Base-by-base conservation (phyloP, 2,113 vertebrate species). In the Oncorhynchus keta region DNA sequence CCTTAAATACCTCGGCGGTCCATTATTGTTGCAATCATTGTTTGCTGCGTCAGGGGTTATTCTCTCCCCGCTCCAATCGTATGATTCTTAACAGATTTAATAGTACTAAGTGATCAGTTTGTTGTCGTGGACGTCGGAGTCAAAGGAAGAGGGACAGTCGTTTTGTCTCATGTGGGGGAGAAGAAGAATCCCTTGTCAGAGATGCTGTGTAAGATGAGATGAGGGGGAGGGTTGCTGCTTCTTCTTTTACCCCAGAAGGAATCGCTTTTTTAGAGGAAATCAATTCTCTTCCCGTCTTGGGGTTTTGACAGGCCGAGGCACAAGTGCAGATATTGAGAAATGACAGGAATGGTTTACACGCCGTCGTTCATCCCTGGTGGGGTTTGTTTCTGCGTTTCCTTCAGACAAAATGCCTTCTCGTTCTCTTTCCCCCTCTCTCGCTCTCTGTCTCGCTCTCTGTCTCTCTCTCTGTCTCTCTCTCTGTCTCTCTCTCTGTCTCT, bases 261-360 rank as follows among this genome's bases (percentile, higher is more conserved):
- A 91, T 90, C 87, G 85, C 82, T 90, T 90, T 90, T 90, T 82
- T 88, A 88, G 84, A 68, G 87, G 82, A 83, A 88, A 91, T 92
- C 89, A 91, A 91, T 91, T 92, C 89, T 90, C 84, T 90, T 89
- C 89, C 90, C 91, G 91, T 92, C 88, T 89, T 90, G 88, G 87
- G 88, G 83, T 90, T 89, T 88, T 92, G 91, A 91, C 91, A 92
- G 89, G 89, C 89, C 89, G 84, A 88, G 83, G 87, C 89, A 90
- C 88, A 89, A 90, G 89, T 88, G 88, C 88, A 90, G 91, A 91
- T 91, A 90, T 92, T 89, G 90, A 90, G 86, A 86, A 91, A 90
- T 73, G 90, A 90, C 91, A 91, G 84, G 83, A 90, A 84, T 73
- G 82, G 81, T 90, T 90, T 86, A 86, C 87, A 88, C 83, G 74